These are phyloP conservation scores for Perccottus glenii DNA, from an alignment of 2,113 vertebrate genomes.

Conservation along the genomic window DNA sequence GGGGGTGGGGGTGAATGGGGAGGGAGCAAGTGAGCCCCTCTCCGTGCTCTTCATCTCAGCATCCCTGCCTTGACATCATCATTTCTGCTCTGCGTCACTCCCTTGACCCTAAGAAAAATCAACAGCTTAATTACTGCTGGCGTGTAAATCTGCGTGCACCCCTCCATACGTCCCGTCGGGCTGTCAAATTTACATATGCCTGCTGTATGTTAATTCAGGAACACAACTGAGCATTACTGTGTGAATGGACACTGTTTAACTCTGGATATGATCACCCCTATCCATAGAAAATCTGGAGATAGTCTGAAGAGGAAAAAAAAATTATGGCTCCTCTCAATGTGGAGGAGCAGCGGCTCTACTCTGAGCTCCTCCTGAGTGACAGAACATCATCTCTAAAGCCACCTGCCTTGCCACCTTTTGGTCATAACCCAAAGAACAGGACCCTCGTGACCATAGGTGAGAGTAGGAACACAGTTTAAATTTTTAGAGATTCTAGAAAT, in stretches of 20 bases:
- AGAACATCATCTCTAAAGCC: no score
- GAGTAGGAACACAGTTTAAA: no score
- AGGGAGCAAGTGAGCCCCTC: constrained; percentile 52
- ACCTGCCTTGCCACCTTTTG: no score
- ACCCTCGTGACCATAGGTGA: no score
- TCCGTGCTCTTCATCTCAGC: constrained; percentile 67
- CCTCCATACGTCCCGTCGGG: constrained; percentile 24
- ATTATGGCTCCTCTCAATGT: no score
- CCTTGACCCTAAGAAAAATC: constrained; percentile 67
- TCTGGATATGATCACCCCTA: no score
- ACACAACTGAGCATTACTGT: background rate
- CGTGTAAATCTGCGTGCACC: constrained; percentile 43
- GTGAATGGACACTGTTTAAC: background rate
- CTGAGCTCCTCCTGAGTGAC: no score
- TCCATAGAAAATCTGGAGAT: no score
- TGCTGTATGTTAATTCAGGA: constrained; percentile 5
- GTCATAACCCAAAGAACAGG: no score
- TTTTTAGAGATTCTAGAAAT: no score
- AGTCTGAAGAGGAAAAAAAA: no score
- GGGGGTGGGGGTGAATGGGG: constrained; percentile 19
- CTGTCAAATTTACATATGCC: constrained; percentile 21
- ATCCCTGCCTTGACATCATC: constrained; percentile 69
- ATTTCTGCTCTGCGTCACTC: constrained; percentile 61
- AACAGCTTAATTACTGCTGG: constrained; percentile 64
- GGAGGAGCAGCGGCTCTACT: no score